These are phyloP conservation scores for Odobenus rosmarus DNA, from an alignment of 2,113 vertebrate species.

Conservation along the genomic window DNA sequence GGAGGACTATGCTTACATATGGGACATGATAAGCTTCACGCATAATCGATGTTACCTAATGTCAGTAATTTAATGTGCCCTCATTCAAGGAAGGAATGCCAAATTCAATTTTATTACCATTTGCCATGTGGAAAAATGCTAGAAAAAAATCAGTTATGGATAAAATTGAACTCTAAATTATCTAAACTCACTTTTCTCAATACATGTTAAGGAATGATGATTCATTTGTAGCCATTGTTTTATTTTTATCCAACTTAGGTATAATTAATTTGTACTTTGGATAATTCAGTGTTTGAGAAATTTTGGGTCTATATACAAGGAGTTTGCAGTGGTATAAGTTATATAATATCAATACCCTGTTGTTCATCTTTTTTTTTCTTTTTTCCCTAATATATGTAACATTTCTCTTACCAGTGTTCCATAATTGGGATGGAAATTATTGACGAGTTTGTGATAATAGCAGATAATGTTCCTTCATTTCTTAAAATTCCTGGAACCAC, in stretches of 20 bases:
- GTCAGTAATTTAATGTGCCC: slow-evolving; percentile 70
- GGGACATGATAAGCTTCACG: slow-evolving; percentile 67
- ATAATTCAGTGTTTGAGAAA: background rate
- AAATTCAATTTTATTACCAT: slow-evolving; percentile 68
- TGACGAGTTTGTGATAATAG: slow-evolving; percentile 35
- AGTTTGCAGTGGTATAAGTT: slow-evolving; percentile 1
- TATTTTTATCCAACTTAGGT: slow-evolving; percentile 1
- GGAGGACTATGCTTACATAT: slow-evolving; percentile 70
- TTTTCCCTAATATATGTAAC: background rate
- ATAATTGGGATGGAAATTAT: background rate
- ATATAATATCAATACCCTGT: background rate
- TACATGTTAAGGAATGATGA: slow-evolving; percentile 71
- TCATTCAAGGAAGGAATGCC: slow-evolving; percentile 54
- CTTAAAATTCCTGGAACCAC: background rate
- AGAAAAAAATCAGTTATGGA: slow-evolving; percentile 76
- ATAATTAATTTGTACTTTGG: slow-evolving; percentile 51
- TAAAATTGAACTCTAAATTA: slow-evolving; percentile 81
- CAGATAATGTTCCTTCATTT: background rate
- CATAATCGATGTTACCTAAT: slow-evolving; percentile 67
- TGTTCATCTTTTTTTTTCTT: background rate
- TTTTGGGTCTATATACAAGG: background rate
- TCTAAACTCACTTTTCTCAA: slow-evolving; percentile 69
- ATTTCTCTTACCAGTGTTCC: background rate
- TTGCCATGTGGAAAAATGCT: slow-evolving; percentile 69
- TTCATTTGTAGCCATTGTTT: slow-evolving; percentile 43